phyloP scores from a whole-genome alignment of 2,113 vertebrate genomes.

The Prionailurus bengalensis region DNA sequence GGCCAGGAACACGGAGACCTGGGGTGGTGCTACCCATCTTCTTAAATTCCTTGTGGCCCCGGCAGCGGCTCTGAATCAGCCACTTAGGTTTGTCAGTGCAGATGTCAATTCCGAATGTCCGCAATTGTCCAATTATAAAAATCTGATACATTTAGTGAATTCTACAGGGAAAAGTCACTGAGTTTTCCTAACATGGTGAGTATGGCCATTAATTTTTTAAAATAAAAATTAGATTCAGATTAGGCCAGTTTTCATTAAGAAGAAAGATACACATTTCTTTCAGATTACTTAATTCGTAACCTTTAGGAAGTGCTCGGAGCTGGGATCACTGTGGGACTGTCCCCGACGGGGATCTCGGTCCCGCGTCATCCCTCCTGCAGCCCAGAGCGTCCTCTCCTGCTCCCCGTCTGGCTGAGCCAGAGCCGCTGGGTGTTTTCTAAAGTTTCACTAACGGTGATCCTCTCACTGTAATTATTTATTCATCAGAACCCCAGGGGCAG shows the following conservation, averaged over 20 bases:
- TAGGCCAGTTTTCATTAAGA: background rate
- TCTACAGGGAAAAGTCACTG: background rate
- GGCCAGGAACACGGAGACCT: background rate
- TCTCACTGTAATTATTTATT: background rate
- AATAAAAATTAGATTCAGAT: background rate
- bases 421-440: background rate
- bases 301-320: background rate
- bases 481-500: background rate
- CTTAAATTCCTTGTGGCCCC: too few species aligned
- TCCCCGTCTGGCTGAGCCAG: fast-evolving
- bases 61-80: background rate
- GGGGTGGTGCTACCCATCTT: fast-evolving
- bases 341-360: fast-evolving
- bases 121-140: background rate
- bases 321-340: fast-evolving
- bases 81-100: background rate
- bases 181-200: background rate
- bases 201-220: background rate
- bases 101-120: background rate
- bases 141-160: background rate
- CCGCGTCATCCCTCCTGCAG: fast-evolving
- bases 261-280: background rate
- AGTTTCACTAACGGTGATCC: background rate
- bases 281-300: background rate
- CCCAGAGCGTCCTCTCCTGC: too few species aligned